Conservation (phyloP, 2,888 invertebrate genomes). For the Furcula furcula region DNA sequence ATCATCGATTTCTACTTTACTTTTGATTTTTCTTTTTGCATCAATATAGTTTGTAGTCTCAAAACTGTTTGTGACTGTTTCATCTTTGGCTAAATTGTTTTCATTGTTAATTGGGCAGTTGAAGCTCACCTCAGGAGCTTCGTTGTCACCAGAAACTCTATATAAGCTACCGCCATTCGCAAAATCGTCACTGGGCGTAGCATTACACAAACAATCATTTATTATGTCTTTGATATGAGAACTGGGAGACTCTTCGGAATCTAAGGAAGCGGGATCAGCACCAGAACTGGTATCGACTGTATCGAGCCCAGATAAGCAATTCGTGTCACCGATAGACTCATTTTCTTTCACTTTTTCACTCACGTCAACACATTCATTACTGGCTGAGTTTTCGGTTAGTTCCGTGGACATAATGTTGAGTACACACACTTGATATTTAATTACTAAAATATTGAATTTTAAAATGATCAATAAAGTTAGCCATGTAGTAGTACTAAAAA, state of each 20-base stretch:
- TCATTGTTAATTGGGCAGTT: slow-evolving; percentile 25
- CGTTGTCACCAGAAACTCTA: slow-evolving; percentile 35
- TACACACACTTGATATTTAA: slow-evolving; percentile 26
- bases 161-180: slow-evolving; percentile 32
- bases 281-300: slow-evolving; percentile 40
- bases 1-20: slow-evolving; percentile 12
- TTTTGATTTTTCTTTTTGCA: slow-evolving; percentile 5
- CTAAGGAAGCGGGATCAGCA: slow-evolving; percentile 35
- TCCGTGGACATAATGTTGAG: slow-evolving; percentile 55
- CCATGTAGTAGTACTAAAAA: slow-evolving; percentile 52
- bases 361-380: slow-evolving; percentile 59
- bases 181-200: slow-evolving; percentile 9
- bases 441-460: slow-evolving; percentile 30
- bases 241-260: slow-evolving; percentile 39
- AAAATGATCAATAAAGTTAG: slow-evolving; percentile 23
- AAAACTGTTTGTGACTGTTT: slow-evolving; percentile 10
- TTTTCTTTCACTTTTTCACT: slow-evolving; percentile 50
- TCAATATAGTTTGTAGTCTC: slow-evolving; percentile 9
- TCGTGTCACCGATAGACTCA: slow-evolving; percentile 36
- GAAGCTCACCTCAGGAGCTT: slow-evolving; percentile 20
- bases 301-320: slow-evolving; percentile 57
- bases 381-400: slow-evolving; percentile 34
- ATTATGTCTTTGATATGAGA: slow-evolving; percentile 36
- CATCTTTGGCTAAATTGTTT: slow-evolving; percentile 27
- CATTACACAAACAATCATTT: slow-evolving; percentile 13